Conservation (phyloP, 1,140 invertebrate genomes). For the Oncopodura yosiiana region DNA sequence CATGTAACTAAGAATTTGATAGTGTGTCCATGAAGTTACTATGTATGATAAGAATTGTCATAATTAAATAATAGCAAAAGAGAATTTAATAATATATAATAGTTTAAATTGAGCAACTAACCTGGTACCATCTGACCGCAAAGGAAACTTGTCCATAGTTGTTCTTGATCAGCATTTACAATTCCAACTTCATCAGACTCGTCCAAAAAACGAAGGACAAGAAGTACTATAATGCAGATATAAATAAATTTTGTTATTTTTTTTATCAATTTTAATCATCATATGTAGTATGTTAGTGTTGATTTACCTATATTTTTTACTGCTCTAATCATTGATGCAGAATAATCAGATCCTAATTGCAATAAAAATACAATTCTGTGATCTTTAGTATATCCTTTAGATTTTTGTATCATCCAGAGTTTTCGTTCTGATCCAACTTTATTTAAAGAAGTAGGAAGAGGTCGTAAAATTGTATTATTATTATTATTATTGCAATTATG, state of each 20-base stretch:
- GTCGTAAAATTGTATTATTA: too few species aligned
- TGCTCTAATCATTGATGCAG: conserved; percentile 10
- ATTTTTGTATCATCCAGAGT: conserved; percentile 25
- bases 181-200: conserved; percentile 29
- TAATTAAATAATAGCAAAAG: too few species aligned
- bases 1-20: conserved; percentile 23
- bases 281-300: not conserved
- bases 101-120: too few species aligned
- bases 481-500: conserved; percentile 36
- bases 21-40: conserved; percentile 23
- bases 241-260: not conserved
- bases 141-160: conserved; percentile 9
- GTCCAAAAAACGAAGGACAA: conserved; percentile 20
- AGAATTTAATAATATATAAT: too few species aligned
- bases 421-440: conserved; percentile 25
- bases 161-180: conserved; percentile 8
- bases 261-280: not conserved
- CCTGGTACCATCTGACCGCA: conserved; percentile 30
- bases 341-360: conserved; percentile 6
- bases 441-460: conserved; percentile 31
- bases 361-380: conserved; percentile 26
- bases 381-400: conserved; percentile 18
- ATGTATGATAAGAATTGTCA: too few species aligned
- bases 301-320: conserved; percentile 24
- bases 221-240: conserved; percentile 16